These are phyloP conservation scores for Idaea straminata DNA, from an alignment of 2,888 invertebrate genomes.

Conservation along the genomic window DNA sequence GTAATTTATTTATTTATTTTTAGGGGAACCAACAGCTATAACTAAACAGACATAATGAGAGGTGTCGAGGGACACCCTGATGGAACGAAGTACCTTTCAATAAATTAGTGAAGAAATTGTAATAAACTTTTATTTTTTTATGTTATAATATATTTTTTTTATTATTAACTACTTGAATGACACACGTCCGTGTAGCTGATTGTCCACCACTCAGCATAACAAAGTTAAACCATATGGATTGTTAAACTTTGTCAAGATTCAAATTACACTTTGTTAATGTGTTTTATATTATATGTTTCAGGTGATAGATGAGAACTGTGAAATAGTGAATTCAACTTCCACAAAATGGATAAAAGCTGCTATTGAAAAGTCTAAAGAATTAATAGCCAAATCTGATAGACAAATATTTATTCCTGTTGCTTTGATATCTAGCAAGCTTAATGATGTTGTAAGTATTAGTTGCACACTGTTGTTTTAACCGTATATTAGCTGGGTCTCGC, in stretches of 20 bases:
- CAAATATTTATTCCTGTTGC: slow-evolving; percentile 48
- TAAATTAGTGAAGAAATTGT: no score
- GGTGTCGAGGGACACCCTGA: no score
- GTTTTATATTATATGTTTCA: slow-evolving; percentile 21
- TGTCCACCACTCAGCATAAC: slow-evolving; percentile 46
- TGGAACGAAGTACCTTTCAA: no score
- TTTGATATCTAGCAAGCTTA: slow-evolving; percentile 41
- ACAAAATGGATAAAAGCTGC: slow-evolving; percentile 44
- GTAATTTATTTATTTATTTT: background rate
- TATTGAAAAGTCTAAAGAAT: slow-evolving; percentile 35
- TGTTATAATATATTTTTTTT: no score
- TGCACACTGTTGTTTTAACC: background rate
- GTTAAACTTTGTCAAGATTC: background rate
- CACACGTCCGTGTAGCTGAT: slow-evolving; percentile 61
- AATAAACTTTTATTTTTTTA: no score
- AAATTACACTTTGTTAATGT: slow-evolving; percentile 3
- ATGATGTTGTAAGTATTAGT: slow-evolving; percentile 50
- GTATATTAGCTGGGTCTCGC: no score
- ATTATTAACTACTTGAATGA: slow-evolving; percentile 66
- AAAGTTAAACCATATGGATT: slow-evolving; percentile 20
- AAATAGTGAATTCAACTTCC: slow-evolving; percentile 35
- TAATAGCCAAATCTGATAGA: slow-evolving; percentile 37
- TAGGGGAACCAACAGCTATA: background rate
- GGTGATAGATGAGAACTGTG: slow-evolving; percentile 39
- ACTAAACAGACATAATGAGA: no score